Base-by-base conservation (phyloP, 2,113 vertebrate species). In the Ia io region DNA sequence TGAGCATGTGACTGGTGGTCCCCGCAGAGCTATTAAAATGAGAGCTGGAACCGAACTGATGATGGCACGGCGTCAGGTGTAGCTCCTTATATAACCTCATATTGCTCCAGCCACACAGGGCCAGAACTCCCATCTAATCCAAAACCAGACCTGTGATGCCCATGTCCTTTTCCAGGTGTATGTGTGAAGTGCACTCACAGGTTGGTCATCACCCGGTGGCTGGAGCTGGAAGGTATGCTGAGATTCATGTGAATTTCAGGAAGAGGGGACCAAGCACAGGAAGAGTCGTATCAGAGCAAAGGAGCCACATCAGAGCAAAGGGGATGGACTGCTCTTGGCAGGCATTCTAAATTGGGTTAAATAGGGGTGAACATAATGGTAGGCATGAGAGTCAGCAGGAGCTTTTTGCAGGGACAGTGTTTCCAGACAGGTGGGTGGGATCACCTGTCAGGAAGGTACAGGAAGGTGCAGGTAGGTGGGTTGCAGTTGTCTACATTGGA, bases 311-410 rank as follows among this genome's bases (percentile, higher is more conserved):
- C 1, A 59, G 56, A 59, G 56, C 56, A 59, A 59, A 59, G 22
- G 23, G 20, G 2, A 42, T 0, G 0, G 44, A 65, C 23, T 59
- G 22, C 6, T 30, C 1, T 53, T 53, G 1, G 8, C 1, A 4
- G 35, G 22, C 37, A 47, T 37, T 80, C 40, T 32, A 82, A 53
- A 67, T 16, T 25, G 40, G 12, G 4, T 22, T 23, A 30, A 65
- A 16, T 17, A 87, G 32, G 25, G 3, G 17, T 22, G 23, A 59
- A n/a, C 47, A n/a, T 37, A 37, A 37, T 16, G 3, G 42, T 47
- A 35, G 59, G 25, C 1, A n/a, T 14, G 2, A 76, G 30, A 76
- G 59, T 20, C 20, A 53, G 35, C 28, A 51, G 30, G 53, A n/a
- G 13, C 8, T 12, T 40, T 30, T 74, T 49, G 28, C 61, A 76